Evolutionary conservation across 2,888 invertebrate genomes (phyloP).

Genomic region (Xiphydria camelus): DNA sequence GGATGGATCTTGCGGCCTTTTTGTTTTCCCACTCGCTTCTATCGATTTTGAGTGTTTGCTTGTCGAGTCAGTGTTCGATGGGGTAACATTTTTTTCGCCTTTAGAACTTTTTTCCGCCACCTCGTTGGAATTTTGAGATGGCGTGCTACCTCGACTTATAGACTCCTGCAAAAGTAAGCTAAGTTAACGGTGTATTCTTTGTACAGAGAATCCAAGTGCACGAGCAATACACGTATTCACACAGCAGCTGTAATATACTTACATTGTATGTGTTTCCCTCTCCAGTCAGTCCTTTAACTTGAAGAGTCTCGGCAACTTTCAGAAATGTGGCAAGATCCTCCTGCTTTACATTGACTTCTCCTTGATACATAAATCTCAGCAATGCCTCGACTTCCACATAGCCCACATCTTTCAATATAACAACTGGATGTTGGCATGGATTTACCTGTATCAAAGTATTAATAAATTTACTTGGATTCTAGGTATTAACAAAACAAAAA

Average conservation of each 20-base stretch:
- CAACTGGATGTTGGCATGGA: slow-evolving; percentile 45
- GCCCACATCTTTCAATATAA: slow-evolving; percentile 42
- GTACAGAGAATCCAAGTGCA: no score
- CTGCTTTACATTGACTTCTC: slow-evolving; percentile 40
- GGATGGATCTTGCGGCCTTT: neutral
- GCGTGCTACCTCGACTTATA: no score
- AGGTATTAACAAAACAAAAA: slow-evolving; percentile 6
- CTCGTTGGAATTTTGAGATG: no score
- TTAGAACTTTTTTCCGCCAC: no score
- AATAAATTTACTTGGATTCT: neutral
- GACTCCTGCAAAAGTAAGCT: neutral
- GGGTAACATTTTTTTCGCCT: no score
- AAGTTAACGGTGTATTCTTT: no score
- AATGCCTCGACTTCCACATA: slow-evolving; percentile 33
- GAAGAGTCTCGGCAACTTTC: slow-evolving; percentile 40
- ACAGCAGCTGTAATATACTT: neutral
- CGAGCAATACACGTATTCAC: neutral
- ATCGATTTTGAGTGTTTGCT: no score
- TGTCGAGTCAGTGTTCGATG: no score
- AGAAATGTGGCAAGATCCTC: slow-evolving; percentile 41
- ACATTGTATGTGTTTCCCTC: slow-evolving; percentile 5
- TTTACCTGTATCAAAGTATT: slow-evolving; percentile 17
- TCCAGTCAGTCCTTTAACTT: slow-evolving; percentile 38
- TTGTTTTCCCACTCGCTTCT: neutral
- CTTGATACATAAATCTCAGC: slow-evolving; percentile 44